Percentiles rank a stretch among this genome's conserved stretches.
phyloP scores from a whole-genome alignment of 2,797 vertebrate genomes.

The Agapornis canus region DNA sequence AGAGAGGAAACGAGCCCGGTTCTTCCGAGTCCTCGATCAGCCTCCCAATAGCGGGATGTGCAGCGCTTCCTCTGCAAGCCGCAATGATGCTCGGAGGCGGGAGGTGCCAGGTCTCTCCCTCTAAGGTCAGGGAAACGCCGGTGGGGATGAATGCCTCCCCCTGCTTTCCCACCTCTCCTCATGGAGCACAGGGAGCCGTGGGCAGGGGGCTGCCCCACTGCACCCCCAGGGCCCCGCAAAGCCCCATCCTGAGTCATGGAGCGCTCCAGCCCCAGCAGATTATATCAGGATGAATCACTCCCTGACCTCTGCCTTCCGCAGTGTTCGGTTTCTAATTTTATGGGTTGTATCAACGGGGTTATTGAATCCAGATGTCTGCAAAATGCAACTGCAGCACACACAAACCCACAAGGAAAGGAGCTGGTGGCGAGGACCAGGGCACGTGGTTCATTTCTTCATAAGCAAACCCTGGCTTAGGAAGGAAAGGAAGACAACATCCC shows the following conservation, averaged over 20 bases:
- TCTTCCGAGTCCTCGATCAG: background rate
- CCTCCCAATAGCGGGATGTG: background rate
- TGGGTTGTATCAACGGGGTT: slow-evolving; percentile 65
- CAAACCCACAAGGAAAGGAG: slow-evolving; percentile 35
- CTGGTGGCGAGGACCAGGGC: background rate
- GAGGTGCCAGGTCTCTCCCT: background rate
- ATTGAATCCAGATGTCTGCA: slow-evolving; percentile 76
- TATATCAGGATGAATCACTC: slow-evolving; percentile 69
- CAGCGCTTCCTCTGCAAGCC: background rate
- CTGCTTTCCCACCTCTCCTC: slow-evolving; percentile 57
- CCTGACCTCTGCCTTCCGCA: slow-evolving; percentile 68
- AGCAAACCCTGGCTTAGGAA: background rate
- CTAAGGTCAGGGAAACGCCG: background rate
- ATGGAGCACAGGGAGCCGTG: background rate
- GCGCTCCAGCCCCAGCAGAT: slow-evolving; percentile 16
- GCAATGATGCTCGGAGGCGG: accelerated
- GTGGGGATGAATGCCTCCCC: background rate
- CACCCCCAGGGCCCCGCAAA: slow-evolving; percentile 30
- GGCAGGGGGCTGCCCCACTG: slow-evolving; percentile 29
- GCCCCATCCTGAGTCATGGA: slow-evolving; percentile 1
- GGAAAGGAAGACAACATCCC: background rate
- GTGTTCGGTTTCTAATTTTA: slow-evolving; percentile 74
- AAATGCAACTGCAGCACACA: slow-evolving; percentile 57
- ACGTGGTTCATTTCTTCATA: slow-evolving; percentile 18
- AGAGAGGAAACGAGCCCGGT: background rate